phyloP scores from a whole-genome alignment of 2,888 invertebrate genomes.

The Eurois occulta region DNA sequence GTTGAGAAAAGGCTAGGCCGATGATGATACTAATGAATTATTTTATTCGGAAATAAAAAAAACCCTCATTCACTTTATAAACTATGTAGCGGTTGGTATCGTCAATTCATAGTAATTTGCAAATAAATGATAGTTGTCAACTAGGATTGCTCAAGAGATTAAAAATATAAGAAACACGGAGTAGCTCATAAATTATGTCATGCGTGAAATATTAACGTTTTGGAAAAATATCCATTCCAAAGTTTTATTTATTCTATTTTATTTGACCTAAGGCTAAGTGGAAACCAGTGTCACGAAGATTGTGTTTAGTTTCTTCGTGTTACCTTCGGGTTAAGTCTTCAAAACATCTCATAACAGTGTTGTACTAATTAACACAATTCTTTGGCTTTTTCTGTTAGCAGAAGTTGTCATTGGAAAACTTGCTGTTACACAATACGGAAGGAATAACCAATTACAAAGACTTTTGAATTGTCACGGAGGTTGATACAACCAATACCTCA shows the following conservation, averaged over 20 bases:
- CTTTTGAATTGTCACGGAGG: neutral
- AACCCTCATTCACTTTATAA: neutral
- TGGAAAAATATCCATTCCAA: neutral
- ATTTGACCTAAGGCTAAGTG: neutral
- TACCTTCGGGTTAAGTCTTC: neutral
- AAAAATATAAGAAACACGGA: conserved; percentile 36
- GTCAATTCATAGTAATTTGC: conserved; percentile 13
- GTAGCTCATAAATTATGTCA: conserved; percentile 34
- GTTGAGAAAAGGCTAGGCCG: too few relatives aligned
- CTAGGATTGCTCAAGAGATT: conserved; percentile 36
- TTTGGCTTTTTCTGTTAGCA: neutral
- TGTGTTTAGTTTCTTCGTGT: neutral
- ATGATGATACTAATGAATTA: neutral
- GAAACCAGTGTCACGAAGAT: conserved; percentile 5
- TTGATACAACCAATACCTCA: too few relatives aligned
- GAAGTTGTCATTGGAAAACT: neutral
- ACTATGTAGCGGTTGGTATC: neutral
- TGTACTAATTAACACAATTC: neutral
- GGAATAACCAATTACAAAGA: too few relatives aligned
- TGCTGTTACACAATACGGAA: neutral
- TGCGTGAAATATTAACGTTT: conserved; percentile 32
- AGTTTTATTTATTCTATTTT: conserved; percentile 9
- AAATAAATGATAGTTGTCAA: conserved; percentile 36
- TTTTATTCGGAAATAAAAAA: neutral
- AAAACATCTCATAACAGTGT: neutral